Base-by-base conservation (phyloP, 2,888 invertebrate species). In the Eupithecia centaureata region DNA sequence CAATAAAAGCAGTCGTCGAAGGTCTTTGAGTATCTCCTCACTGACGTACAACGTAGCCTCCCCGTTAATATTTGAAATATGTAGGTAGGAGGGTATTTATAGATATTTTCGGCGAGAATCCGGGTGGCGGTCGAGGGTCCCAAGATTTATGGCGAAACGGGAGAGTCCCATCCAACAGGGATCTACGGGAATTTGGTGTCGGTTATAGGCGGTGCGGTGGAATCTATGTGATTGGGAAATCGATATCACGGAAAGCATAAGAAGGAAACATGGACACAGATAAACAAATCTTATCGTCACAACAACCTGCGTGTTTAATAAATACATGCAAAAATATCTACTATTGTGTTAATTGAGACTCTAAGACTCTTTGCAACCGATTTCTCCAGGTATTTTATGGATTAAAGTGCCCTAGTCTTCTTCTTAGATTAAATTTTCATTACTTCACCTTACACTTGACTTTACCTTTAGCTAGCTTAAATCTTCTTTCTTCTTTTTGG, bases 101-200 rank as follows among this genome's bases (percentile, higher is more conserved):
- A 91, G 92, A 92, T 91, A 90, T 92, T 92, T 91, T 91, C 89
- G 89, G 88, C 87, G 90, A 87, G 90, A 88, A 89, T 86, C 88
- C 91, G 92, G 92, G 91, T 89, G 92, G 91, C 90, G 91, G 90
- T 86, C 90, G 92, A 92, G 92, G 92, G 92, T 91, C 87, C 87
- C 86, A 90, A 92, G 92, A 92, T 92, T 92, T 92, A 92, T 92
- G 89, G 91, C 89, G 80, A 86, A 90, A 88, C 88, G 91, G 91
- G 92, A 90, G 92, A 91, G 91, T 88, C 88, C 91, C 90, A 91
- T 91, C 92, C 90, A 90, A 91, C 88, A 86, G 91, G 89, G 91
- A 88, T 91, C 86, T 87, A 87, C 80, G 78, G 78, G 74, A 76
- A 74, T 65, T 38, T 67, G 80, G 81, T 64, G 4, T 68, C 79